Evolutionary conservation across 1,140 invertebrate species (phyloP), one percentile per base, ranked within the genome.

Genomic region (Diploscapter pachys): DNA sequence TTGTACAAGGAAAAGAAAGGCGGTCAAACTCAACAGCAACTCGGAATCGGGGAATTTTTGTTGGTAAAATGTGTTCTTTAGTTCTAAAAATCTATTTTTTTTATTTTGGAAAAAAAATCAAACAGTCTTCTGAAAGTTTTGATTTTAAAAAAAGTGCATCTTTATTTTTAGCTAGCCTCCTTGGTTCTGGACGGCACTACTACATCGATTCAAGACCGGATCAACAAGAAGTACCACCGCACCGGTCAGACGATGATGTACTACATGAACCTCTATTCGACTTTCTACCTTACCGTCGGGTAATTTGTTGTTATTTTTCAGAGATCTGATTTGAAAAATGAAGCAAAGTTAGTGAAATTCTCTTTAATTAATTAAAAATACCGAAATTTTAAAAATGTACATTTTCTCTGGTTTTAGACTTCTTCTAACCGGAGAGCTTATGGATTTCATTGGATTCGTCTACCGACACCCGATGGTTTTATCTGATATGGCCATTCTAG

Each of bases 201-300:
- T 9, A 91, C 90, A 8, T 91, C 90, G 4, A 69, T 80, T 59
- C 79, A 80, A 61, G 79, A 80, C 53, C 48, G 65, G 5, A 80
- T 80, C 31, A 82, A 92, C 83, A 88, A 90, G 52, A 91, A 93
- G 81, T 90, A 93, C 77, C 91, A 92, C 75, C 92, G 93, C 0
- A 91, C 92, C 75, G 93, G 94, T 4, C 91, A 93, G 71, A 90
- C 92, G 81, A 96, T 98, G 94, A 99, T 99, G 96, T 87, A 92
- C 53, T 91, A 91, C 77, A 94, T 96, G 89, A 99, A 99, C 86
- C 87, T 92, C 67, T 99, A 93, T 91, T 93, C 93, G 49, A 88
- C 89, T 48, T 83, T 93, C 4, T 77, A 73, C 13, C 61, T 68
- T 64, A 62, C 76, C 48, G 11, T 81, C 65, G 13, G 73, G 73